Evolutionary conservation across 1,140 invertebrate genomes (phyloP).

Genomic region (Agrypnia vestita): DNA sequence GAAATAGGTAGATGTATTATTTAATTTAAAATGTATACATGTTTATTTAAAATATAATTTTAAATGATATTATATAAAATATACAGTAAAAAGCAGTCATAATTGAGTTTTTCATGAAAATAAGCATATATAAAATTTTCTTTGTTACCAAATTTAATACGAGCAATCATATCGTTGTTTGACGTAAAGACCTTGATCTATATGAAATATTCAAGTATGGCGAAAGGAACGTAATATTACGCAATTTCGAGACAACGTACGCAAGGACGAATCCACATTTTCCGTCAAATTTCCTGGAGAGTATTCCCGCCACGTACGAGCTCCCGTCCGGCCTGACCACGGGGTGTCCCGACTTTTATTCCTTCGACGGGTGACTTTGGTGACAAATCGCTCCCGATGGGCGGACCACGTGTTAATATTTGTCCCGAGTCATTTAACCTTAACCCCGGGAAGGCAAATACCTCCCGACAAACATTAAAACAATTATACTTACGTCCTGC

Average conservation of each 20-base stretch:
- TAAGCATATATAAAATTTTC: no score
- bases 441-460: not conserved
- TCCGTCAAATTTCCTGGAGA: not conserved
- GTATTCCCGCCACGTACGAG: slow-evolving; percentile 3
- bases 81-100: no score
- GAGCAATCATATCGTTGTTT: slow-evolving; percentile 2
- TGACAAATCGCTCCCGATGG: slow-evolving; percentile 22
- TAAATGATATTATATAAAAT: no score
- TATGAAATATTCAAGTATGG: not conserved
- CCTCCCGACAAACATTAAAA: slow-evolving; percentile 8
- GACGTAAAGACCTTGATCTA: not conserved
- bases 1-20: no score
- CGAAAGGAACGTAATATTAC: slow-evolving; percentile 15
- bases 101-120: no score
- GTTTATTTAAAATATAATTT: no score
- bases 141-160: not conserved
- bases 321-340: not conserved
- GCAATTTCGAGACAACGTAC: not conserved
- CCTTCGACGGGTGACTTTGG: not conserved
- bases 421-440: slow-evolving; percentile 23
- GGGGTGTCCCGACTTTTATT: slow-evolving; percentile 27
- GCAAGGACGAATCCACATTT: not conserved
- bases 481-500: slow-evolving; percentile 1
- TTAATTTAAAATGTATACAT: no score
- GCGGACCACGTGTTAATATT: slow-evolving; percentile 23